Evolutionary conservation across 2,113 vertebrate species (phyloP), one percentile per base, ranked within the genome.

Genomic region (Pao palembangensis): DNA sequence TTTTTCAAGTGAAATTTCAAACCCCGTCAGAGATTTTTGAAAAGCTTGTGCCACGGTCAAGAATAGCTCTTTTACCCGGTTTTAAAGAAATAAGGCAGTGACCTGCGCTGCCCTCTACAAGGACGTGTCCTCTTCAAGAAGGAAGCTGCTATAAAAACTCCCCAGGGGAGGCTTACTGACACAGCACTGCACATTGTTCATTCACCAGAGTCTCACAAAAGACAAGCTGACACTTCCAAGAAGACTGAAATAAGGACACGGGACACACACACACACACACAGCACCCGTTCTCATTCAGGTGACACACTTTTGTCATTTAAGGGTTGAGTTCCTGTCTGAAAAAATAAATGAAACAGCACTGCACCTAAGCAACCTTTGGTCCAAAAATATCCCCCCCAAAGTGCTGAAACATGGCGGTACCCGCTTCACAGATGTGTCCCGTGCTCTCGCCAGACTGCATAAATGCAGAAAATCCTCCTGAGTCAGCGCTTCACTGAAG

Each of bases 101-200:
- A 67, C 21, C 44, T 10, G 6, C 31, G 8, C 14, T 56, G 8
- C 52, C 51, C 65, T 67, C 71, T 59, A 55, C 57, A 43, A 21
- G 20, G 52, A 18, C 23, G 55, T 15, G 20, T 74, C 75, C 75
- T 78, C 58, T 50, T 63, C 46, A 38, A 69, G 59, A 47, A 72
- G 77, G 75, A 78, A 65, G 51, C 67, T 44, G 59, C 60, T 51
- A 81, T 72, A 64, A 74, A 75, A 75, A 28, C 23, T 38, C 44
- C 43, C 52, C 31, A 15, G 67, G 67, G 31, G 31, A 57, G 49
- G 12, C 44, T 63, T 49, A 69, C 25, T 31, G 53, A 31, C 31
- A 13, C 57, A 50, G 18, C 18, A 25, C 49, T 38, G 42, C n/a
- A 18, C 43, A 61, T 55, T 83, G 68, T 67, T 68, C 51, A n/a